phyloP scores from a whole-genome alignment of 2,888 invertebrate genomes.

The Dicyrtoma fusca region DNA sequence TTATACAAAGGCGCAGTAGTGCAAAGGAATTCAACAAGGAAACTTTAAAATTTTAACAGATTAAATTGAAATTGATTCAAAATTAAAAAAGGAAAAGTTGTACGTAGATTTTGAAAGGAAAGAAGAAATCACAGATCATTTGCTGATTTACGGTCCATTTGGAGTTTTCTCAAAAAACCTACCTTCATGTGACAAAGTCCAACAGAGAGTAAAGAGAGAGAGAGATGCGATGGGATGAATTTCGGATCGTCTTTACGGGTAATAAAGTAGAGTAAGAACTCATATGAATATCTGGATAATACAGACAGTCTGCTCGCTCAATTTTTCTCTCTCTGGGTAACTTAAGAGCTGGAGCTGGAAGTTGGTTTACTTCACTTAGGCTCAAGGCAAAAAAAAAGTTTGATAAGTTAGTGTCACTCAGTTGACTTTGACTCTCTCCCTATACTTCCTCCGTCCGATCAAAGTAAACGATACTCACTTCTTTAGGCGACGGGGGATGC shows the following conservation, averaged over 20 bases:
- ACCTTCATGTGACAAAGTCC: not conserved
- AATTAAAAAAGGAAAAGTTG: no score
- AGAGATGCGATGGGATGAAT: not conserved
- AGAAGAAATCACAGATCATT: no score
- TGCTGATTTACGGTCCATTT: no score
- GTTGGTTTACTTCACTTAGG: constrained; percentile 27
- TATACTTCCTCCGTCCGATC: constrained; percentile 1
- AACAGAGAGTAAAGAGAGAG: not conserved
- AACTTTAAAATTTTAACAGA: no score
- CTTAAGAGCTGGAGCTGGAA: constrained; percentile 27
- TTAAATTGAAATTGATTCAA: not conserved
- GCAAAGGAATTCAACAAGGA: no score
- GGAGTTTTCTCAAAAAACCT: not conserved
- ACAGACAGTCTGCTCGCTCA: not conserved
- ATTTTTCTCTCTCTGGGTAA: constrained; percentile 14
- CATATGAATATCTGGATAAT: no score
- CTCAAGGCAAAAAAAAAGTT: constrained; percentile 18
- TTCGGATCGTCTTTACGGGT: not conserved
- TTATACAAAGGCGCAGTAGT: no score
- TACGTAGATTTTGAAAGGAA: no score
- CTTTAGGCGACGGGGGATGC: no score
- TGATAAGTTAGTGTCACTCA: constrained; percentile 26
- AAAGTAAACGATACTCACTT: constrained; percentile 19
- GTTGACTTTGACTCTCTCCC: constrained; percentile 15
- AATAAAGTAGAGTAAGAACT: not conserved